Base-by-base conservation (phyloP, 2,888 invertebrate species). In the Acleris cristana region DNA sequence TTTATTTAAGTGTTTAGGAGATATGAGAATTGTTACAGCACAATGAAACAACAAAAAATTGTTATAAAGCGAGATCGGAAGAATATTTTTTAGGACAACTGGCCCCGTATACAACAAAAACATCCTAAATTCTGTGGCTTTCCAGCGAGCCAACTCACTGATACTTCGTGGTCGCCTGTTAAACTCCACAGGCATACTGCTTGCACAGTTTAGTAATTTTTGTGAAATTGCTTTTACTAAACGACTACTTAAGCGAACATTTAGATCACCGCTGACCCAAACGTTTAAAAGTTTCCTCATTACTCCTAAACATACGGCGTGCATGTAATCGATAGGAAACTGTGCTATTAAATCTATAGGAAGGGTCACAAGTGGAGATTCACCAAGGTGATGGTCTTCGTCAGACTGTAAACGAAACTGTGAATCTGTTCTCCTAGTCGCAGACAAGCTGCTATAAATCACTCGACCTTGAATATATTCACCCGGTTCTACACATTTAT, bases 71-170 rank as follows among this genome's bases (percentile, higher is more conserved):
- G 19, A 49, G 18, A 19, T 49, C 19, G 49, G 49, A 49, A 49
- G 49, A 10, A 49, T 19, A 49, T 49, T 10, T 18, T 18, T 49
- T 10, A 49, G 10, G 8, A 49, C 49, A 49, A 49, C 19, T 49
- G 49, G 49, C 18, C 54, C 61, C 52, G 53, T 14, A 53, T 61
- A 61, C 44, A 61, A 44, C 34, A 61, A 18, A 61, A 61, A 61
- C 40, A 26, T 40, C 8, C 60, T n/a, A 44, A 52, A 52, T 40
- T 61, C 60, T 6, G 60, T 61, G 18, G 60, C 60, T 34, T 61
- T 61, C 60, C 60, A 61, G n/a, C 52, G 53, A 53, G 48, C 40
- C n/a, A n/a, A n/a, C 18, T 61, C 53, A 19, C 16, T 30, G 14
- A 61, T 21, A 16, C 60, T 34, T 34, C 60, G 48, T 18, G 60